Base-by-base conservation (phyloP, 2,888 invertebrate genomes). In the Oligia strigilis region DNA sequence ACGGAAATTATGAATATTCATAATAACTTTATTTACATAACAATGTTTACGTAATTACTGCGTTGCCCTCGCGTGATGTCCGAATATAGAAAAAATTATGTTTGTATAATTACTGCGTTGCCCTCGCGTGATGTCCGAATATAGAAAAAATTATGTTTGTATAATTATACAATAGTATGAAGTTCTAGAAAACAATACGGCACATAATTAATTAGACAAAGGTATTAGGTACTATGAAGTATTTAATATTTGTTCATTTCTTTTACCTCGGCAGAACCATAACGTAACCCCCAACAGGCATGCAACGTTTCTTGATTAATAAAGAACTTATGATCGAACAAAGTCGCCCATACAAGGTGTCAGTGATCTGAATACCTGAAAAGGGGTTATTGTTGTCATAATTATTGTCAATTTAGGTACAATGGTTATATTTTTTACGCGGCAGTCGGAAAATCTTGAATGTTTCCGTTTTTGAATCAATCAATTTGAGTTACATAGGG, bases 1-100 rank as follows among this genome's bases (percentile, higher is more conserved):
- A 75, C 81, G 64, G 77, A 87, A 76, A 73, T 43, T 46, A 74
- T 85, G 69, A 81, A 87, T 85, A 87, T 85, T 87, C 64, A 85
- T 73, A 52, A 75, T 65, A n/a, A 62, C 52, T 75, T 55, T 46
- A 74, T 87, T 79, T 73, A 79, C 82, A 82, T 85, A 75, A 81
- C 69, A 82, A 64, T 64, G 62, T 64, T 69, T 46, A 55, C 40
- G 4, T 67, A 60, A 83, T 74, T 46, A 65, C 6, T 67, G 64
- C 43, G 29, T 17, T 79, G 72, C 70, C 62, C 70, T 77, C 60
- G 76, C 82, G 79, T 87, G 85, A 65, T 79, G 65, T 40, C n/a
- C 62, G 43, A 76, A 78, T 66, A 60, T 49, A 75, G 75, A 74
- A 87, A 79, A 58, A 72, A 66, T 40, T 13, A 52, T 52, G n/a